phyloP scores from a whole-genome alignment of 2,888 invertebrate species.

The Crocallis elinguaria region DNA sequence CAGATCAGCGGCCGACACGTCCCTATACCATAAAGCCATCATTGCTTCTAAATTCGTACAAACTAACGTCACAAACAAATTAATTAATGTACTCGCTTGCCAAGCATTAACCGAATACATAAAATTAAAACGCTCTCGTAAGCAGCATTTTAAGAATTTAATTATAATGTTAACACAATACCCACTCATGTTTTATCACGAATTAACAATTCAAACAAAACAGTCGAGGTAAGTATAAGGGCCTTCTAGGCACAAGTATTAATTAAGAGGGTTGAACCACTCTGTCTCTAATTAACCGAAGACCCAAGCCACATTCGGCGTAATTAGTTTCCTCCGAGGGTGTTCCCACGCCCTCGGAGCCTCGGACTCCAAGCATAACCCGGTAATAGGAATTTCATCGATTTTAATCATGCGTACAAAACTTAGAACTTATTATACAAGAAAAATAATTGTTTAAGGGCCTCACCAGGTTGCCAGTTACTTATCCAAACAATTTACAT shows the following conservation, averaged over 20 bases:
- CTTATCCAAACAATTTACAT: no score
- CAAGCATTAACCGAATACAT: conserved; percentile 10
- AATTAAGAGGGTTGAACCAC: conserved; percentile 83
- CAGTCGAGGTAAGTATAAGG: conserved; percentile 72
- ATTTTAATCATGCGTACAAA: conserved; percentile 68
- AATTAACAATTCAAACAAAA: conserved; percentile 81
- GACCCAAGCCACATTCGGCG: conserved; percentile 79
- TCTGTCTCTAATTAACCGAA: conserved; percentile 83
- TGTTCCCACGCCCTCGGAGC: conserved; percentile 77
- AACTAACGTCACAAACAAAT: no score
- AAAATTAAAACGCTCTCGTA: conserved; percentile 23
- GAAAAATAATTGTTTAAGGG: neutral
- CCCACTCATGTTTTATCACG: conserved; percentile 69
- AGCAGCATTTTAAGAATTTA: conserved; percentile 54
- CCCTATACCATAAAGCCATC: no score
- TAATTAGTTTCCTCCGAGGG: conserved; percentile 81
- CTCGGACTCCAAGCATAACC: conserved; percentile 64
- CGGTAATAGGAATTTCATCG: conserved; percentile 69
- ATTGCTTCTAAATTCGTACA: no score
- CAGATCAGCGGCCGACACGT: no score
- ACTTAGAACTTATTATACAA: conserved; percentile 13
- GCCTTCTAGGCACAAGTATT: conserved; percentile 78
- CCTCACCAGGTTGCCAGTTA: no score
- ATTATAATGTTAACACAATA: conserved; percentile 68
- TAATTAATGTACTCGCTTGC: neutral